These are phyloP conservation scores for Electrona antarctica DNA, from an alignment of 2,113 vertebrate genomes.

Conservation along the genomic window DNA sequence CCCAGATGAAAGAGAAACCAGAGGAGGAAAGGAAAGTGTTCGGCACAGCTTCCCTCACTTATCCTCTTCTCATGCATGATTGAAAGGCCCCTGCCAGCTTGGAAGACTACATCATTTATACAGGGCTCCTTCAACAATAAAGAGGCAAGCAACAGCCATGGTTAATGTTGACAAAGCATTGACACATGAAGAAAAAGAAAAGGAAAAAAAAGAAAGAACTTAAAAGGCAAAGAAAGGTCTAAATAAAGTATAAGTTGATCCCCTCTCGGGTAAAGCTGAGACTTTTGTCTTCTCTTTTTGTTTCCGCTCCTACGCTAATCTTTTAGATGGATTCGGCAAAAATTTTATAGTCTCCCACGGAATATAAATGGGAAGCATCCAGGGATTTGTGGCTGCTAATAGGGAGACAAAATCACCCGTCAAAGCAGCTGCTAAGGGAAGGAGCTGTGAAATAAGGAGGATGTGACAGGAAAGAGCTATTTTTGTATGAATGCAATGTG, in stretches of 20 bases:
- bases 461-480: conserved; percentile 63
- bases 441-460: conserved; percentile 59
- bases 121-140: conserved; percentile 60
- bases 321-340: conserved; percentile 64
- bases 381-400: conserved; percentile 73
- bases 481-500: conserved; percentile 53
- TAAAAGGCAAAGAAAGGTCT: conserved; percentile 48
- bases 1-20: conserved; percentile 66
- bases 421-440: conserved; percentile 68
- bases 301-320: conserved; percentile 52
- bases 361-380: conserved; percentile 66
- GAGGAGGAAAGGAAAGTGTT: conserved; percentile 60
- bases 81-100: conserved; percentile 70
- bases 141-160: conserved; percentile 49
- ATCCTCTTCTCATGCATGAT: conserved; percentile 77
- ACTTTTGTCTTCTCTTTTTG: conserved; percentile 48
- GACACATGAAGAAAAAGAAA: conserved; percentile 27
- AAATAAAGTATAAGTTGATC: conserved; percentile 63
- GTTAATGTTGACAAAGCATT: conserved; percentile 74
- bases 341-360: conserved; percentile 68
- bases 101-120: conserved; percentile 67
- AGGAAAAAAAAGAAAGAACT: conserved; percentile 27
- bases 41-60: conserved; percentile 69
- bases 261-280: conserved; percentile 50
- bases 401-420: conserved; percentile 74